Percentiles rank a stretch among this genome's conserved stretches.
These are phyloP conservation scores for Xenotilapia flavipinnis DNA, from an alignment of 2,113 vertebrate genomes.

Conservation along the genomic window DNA sequence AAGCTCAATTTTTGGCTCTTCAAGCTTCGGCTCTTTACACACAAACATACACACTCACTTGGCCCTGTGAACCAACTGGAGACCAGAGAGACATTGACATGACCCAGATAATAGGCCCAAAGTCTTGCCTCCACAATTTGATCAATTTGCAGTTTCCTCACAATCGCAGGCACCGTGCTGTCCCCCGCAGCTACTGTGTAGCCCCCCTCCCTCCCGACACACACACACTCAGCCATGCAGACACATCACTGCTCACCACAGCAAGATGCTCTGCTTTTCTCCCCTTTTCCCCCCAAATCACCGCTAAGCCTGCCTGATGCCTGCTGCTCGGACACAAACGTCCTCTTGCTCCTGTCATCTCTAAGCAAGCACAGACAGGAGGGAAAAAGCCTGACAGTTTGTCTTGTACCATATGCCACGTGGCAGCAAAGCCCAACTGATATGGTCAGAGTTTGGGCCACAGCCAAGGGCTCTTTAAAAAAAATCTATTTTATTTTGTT, in stretches of 20 bases:
- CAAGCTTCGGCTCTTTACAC: constrained; percentile 13
- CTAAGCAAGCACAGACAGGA: constrained; percentile 48
- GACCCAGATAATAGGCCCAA: constrained; percentile 76
- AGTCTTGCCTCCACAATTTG: constrained; percentile 76
- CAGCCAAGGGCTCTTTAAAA: constrained; percentile 60
- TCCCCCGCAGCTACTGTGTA: constrained; percentile 64
- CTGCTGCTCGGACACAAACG: constrained; percentile 64
- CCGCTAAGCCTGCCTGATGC: constrained; percentile 67
- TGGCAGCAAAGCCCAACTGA: constrained; percentile 75
- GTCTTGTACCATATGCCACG: constrained; percentile 77
- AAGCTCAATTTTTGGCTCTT: constrained; percentile 3
- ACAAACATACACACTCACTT: constrained; percentile 22
- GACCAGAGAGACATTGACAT: constrained; percentile 73
- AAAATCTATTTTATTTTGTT: constrained; percentile 42
- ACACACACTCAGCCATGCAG: constrained; percentile 35
- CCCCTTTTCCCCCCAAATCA: constrained; percentile 72
- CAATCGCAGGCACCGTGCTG: constrained; percentile 50
- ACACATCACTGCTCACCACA: constrained; percentile 45
- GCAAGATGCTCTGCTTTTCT: constrained; percentile 56
- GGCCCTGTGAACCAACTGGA: constrained; percentile 62
- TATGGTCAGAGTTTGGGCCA: constrained; percentile 61
- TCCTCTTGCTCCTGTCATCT: constrained; percentile 66
- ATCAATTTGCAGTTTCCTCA: constrained; percentile 74
- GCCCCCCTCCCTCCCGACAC: not conserved
- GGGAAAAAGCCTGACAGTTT: constrained; percentile 73